Base-by-base conservation (phyloP, 2,888 invertebrate genomes). In the Amiota communis region DNA sequence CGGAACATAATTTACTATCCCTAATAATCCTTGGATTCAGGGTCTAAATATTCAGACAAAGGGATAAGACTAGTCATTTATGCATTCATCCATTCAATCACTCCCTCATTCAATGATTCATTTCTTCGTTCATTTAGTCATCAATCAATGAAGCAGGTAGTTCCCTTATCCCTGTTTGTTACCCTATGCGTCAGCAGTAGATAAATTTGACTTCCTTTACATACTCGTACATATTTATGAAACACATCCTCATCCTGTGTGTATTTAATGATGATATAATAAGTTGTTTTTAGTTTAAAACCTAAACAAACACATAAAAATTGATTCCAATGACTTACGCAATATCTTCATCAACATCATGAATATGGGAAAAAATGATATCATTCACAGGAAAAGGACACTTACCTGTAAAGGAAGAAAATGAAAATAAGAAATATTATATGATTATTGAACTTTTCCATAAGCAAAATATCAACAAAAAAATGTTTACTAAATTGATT, bases 401-500 rank as follows among this genome's bases (percentile, higher is more conserved):
- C 83, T 79, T 83, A 84, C 82, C 84, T 83, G 80, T 11, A 76
- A 75, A 72, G 63, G 48, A 80, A 72, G 79, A 72, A 76, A 51
- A 75, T 75, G 11, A 74, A 13, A 74, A 51, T 70, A 67, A 49
- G 51, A 67, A 17, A 67, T 13, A 67, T 20, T 12, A 23, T 12
- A 15, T 6, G 20, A 61, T 23, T 12, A 61, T 23, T 12, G 61
- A 36, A 23, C 23, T n/a, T n/a, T 12, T 53, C 13, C 13, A 53
- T n/a, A 53, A n/a, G 53, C 13, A 53, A 53, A 53, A 36, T 20
- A 23, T 61, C 2, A 8, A 12, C 20, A 69, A 77, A 67, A 74
- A 67, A 61, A 63, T 71, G 49, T 36, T 63, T 64, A 36, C 36
- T 36, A 69, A 57, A 79, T 84, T 81, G 77, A 80, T 67, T 67